Evolutionary conservation across 2,113 vertebrate species (phyloP).

Genomic region (Salvelinus namaycush): DNA sequence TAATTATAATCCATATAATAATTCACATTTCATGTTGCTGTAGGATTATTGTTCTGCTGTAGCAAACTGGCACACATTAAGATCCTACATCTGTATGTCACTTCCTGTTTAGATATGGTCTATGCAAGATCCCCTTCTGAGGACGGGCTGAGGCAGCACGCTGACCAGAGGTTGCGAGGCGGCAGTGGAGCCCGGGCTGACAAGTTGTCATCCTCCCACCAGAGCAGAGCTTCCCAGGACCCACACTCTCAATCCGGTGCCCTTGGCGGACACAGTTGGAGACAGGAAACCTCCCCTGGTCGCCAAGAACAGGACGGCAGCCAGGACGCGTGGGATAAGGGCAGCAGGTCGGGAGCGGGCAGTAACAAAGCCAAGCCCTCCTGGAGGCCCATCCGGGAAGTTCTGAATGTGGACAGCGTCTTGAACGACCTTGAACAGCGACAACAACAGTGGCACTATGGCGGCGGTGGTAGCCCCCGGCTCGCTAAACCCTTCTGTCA

Average conservation of each 20-base stretch:
- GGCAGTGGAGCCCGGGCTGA: constrained; percentile 54
- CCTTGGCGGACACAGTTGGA: constrained; percentile 10
- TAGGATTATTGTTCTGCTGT: neutral
- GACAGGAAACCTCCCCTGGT: no score
- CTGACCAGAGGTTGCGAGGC: constrained; percentile 72
- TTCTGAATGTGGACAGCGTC: constrained; percentile 91
- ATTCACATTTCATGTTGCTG: no score
- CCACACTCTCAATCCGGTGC: constrained; percentile 47
- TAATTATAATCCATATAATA: no score
- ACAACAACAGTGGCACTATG: constrained; percentile 56
- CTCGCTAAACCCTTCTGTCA: constrained; percentile 65
- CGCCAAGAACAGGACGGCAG: constrained; percentile 61
- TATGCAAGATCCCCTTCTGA: constrained; percentile 73
- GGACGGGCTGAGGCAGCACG: constrained; percentile 65
- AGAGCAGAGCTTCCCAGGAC: constrained; percentile 66
- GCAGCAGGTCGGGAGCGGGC: constrained; percentile 50
- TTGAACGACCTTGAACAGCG: constrained; percentile 86
- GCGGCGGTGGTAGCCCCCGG: constrained; percentile 71
- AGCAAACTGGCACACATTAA: neutral
- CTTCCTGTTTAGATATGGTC: constrained; percentile 52
- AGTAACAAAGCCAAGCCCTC: constrained; percentile 78
- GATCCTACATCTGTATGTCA: neutral
- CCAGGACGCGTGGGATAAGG: constrained; percentile 81
- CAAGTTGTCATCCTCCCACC: constrained; percentile 63
- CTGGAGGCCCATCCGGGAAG: constrained; percentile 92